phyloP scores from a whole-genome alignment of 2,113 vertebrate species.

The Hypanus sabinus region DNA sequence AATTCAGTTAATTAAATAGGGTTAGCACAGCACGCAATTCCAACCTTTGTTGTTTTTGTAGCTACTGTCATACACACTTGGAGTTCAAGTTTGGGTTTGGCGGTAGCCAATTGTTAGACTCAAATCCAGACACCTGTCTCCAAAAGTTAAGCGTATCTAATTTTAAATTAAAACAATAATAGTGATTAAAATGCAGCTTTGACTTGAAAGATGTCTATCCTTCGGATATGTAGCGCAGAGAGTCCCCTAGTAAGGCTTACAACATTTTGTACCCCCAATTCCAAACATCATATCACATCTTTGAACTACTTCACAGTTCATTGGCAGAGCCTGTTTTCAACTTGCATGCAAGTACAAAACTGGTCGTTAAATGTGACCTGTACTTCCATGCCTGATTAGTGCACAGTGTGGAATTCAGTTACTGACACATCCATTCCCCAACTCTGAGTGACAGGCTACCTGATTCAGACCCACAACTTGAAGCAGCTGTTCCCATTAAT shows the following conservation, averaged over 20 bases:
- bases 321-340: too few species aligned
- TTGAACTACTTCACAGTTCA: too few species aligned
- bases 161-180: background rate
- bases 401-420: too few species aligned
- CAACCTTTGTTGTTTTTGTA: background rate
- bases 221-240: background rate
- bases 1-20: background rate
- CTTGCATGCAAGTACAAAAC: too few species aligned
- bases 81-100: background rate
- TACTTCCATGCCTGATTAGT: too few species aligned
- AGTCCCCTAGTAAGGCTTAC: background rate
- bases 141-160: background rate
- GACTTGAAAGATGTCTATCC: background rate
- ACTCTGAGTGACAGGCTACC: too few species aligned
- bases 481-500: too few species aligned
- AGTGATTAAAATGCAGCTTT: background rate
- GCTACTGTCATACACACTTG: background rate
- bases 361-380: too few species aligned
- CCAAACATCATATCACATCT: background rate
- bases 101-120: background rate
- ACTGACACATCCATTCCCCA: too few species aligned
- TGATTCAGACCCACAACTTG: too few species aligned
- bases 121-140: background rate
- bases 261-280: background rate
- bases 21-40: background rate